Percentiles rank a stretch among this genome's conserved stretches.
Conservation (phyloP, 2,797 vertebrate genomes). For the Girardinus metallicus region DNA sequence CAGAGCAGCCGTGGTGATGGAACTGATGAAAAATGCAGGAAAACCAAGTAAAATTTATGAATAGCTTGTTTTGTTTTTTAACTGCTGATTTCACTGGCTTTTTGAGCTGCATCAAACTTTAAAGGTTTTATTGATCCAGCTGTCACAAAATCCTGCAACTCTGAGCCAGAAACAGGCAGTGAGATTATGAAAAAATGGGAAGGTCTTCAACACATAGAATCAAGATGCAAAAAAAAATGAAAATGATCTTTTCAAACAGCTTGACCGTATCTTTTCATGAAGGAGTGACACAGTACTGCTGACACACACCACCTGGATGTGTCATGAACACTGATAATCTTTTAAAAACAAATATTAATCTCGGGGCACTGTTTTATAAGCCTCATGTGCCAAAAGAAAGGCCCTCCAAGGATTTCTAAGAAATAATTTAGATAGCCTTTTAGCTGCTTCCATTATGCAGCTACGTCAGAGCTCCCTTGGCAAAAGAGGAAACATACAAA, state of each 20-base stretch:
- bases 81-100: background rate
- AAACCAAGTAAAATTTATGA: background rate
- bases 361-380: background rate
- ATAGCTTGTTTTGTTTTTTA: background rate
- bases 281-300: background rate
- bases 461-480: constrained; percentile 1
- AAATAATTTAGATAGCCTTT: background rate
- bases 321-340: background rate
- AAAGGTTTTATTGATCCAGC: constrained; percentile 14
- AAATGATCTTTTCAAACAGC: background rate
- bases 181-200: constrained; percentile 27
- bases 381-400: background rate
- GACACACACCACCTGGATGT: constrained; percentile 3
- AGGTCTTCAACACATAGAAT: background rate
- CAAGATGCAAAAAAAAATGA: background rate
- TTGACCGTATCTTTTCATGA: background rate
- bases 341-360: background rate
- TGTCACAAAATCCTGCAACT: constrained; percentile 5
- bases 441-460: constrained; percentile 10
- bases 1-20: background rate
- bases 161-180: constrained; percentile 28
- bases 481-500: constrained; percentile 3
- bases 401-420: background rate
- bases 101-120: background rate
- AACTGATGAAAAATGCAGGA: background rate